Base-by-base conservation (phyloP, 2,888 invertebrate genomes). In the Tineola bisselliella region DNA sequence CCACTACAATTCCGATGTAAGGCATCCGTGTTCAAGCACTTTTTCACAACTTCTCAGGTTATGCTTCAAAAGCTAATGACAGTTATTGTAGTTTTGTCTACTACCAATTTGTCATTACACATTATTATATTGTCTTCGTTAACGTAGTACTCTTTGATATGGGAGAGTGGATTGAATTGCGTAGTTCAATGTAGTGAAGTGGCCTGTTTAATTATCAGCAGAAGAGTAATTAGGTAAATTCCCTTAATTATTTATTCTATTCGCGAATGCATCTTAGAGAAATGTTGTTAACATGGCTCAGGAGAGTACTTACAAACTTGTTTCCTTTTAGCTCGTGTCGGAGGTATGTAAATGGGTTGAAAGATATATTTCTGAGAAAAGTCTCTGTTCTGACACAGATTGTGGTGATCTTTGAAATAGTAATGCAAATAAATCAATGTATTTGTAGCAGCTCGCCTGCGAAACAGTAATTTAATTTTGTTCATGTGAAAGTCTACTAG, bases 311-410 rank as follows among this genome's bases (percentile, higher is more conserved):
- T 48, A 48, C 1, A 10, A 48, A 48, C 48, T 13, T 48, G 48
- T 48, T 48, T 17, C 48, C 48, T 48, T 48, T 48, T 48, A 48
- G 15, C 48, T 48, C 17, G 48, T 25, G 25, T 48, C 48, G 48
- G 38, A n/a, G 48, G 13, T 48, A 48, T 48, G 48, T 48, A 48
- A 48, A 48, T 48, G 48, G 15, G 15, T 48, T 13, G 48, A 48
- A 48, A 17, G 48, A 48, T 48, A 13, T 48, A 48, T 48, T 48
- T 48, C 48, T 48, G 15, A 48, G 48, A 48, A 38, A 48, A 48
- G 48, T 48, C 12, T 48, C 15, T 15, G 13, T 48, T 48, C 48
- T 48, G 48, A 48, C 48, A 17, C 15, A 48, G 48, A 48, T 48
- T 48, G 48, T 48, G 48, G n/a, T 48, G 48, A 48, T 48, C 17